Base-by-base conservation (phyloP, 2,113 vertebrate species). In the Hystrix brachyura region DNA sequence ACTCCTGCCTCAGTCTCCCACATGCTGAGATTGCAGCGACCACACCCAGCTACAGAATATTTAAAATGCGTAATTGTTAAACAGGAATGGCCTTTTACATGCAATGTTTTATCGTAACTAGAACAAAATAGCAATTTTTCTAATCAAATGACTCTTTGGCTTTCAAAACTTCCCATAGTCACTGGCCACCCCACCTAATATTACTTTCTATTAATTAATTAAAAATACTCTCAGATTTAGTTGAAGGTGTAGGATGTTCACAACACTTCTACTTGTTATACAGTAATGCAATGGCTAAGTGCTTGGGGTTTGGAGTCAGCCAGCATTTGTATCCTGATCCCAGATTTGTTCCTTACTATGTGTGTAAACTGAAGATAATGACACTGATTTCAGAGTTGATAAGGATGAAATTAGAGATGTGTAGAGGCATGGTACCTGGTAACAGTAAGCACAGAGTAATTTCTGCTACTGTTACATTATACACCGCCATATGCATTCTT, bases 131-230 rank as follows among this genome's bases (percentile, higher is more conserved):
- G 25, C 3, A 13, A 81, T 38, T 65, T 96, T 64, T 57, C 65
- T 59, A 87, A 74, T 64, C 18, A 95, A 84, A 46, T 72, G 48
- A 46, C 48, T 79, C 6, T 38, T 2, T 87, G 46, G 23, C 81
- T 93, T 87, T 85, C 74, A 69, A 92, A 96, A 51, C 6, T 64
- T 83, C 60, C 69, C 43, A 85, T 60, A 88, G 32, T 94, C 32
- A 78, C 76, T 46, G 21, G 23, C 25, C 21, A 72, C 14, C 38
- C 25, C 38, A 76, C 38, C 48, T 60, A 55, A 51, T 32, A 12
- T 55, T 71, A 15, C 60, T 93, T 87, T 72, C 88, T 15, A 62
- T 59, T 84, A 79, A 71, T 51, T 71, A 90, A 62, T 90, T 57
- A 65, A 91, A 87, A 21, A 19, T 38, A 0, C 10, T 15, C 18